Conservation (phyloP, 2,797 vertebrate genomes). For the Spheniscus humboldti region DNA sequence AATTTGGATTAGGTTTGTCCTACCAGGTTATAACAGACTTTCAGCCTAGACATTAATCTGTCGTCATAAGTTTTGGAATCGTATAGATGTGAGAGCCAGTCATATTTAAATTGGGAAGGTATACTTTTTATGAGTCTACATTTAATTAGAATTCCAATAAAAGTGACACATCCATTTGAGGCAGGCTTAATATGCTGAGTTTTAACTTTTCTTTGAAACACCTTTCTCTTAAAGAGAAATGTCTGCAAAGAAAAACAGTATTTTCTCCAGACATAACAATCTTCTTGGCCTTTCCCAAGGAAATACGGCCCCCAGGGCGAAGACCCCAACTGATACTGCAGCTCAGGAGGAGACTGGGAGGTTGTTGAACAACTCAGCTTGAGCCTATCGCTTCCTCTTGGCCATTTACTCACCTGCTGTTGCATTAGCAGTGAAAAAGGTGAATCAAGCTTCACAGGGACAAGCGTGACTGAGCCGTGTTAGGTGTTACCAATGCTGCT, state of each 20-base stretch:
- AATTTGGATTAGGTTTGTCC: constrained; percentile 70
- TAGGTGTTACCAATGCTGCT: not conserved
- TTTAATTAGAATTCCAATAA: constrained; percentile 73
- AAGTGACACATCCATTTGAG: constrained; percentile 57
- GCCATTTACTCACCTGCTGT: not conserved
- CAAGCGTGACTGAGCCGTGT: not conserved
- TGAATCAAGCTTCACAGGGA: not conserved
- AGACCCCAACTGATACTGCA: not conserved
- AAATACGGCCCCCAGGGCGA: not conserved
- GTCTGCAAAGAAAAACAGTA: constrained; percentile 8
- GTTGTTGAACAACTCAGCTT: not conserved
- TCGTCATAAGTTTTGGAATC: constrained; percentile 20
- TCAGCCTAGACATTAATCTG: constrained; percentile 64
- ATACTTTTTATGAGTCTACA: constrained; percentile 51
- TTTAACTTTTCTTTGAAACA: constrained; percentile 56
- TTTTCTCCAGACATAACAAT: constrained; percentile 49
- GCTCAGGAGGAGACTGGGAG: not conserved
- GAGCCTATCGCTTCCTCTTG: not conserved
- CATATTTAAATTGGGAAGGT: constrained; percentile 44
- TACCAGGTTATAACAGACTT: constrained; percentile 68
- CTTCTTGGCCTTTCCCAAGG: not conserved
- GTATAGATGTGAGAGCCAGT: not conserved
- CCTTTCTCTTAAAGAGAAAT: constrained; percentile 44
- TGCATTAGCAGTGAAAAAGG: not conserved
- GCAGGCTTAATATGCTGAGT: constrained; percentile 59